Evolutionary conservation across 23 tunicate genomes (phyloP).

Genomic region (Styela clava): DNA sequence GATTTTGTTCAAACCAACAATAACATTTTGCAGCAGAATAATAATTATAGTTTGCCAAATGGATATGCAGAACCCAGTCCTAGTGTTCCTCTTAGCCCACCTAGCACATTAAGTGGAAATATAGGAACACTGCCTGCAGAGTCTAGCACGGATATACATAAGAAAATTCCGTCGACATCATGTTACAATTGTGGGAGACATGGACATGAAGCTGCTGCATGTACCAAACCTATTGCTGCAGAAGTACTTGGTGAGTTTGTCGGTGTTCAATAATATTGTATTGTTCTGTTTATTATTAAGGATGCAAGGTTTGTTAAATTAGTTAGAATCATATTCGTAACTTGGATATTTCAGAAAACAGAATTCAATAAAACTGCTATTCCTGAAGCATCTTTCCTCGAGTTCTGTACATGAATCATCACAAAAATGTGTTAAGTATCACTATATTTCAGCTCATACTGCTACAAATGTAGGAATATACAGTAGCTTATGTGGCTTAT

Average conservation of each 20-base stretch:
- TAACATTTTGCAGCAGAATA: not conserved
- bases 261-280: too few relatives aligned
- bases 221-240: not conserved
- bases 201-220: slow-evolving; percentile 3
- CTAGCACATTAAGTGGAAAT: not conserved
- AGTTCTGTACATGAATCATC: too few relatives aligned
- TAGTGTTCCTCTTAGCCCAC: not conserved
- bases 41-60: not conserved
- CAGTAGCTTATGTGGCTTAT: too few relatives aligned
- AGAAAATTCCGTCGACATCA: not conserved
- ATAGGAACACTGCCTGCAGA: not conserved
- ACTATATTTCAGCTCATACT: too few relatives aligned
- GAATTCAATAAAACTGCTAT: too few relatives aligned
- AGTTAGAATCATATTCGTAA: too few relatives aligned
- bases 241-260: not conserved
- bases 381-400: too few relatives aligned
- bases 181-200: slow-evolving; percentile 15
- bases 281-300: too few relatives aligned
- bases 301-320: too few relatives aligned
- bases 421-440: too few relatives aligned
- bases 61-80: not conserved
- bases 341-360: too few relatives aligned
- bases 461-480: too few relatives aligned
- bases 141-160: not conserved
- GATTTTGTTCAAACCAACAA: not conserved